These are phyloP conservation scores for Alcedo atthis DNA, from an alignment of 2,797 vertebrate species.

Conservation along the genomic window DNA sequence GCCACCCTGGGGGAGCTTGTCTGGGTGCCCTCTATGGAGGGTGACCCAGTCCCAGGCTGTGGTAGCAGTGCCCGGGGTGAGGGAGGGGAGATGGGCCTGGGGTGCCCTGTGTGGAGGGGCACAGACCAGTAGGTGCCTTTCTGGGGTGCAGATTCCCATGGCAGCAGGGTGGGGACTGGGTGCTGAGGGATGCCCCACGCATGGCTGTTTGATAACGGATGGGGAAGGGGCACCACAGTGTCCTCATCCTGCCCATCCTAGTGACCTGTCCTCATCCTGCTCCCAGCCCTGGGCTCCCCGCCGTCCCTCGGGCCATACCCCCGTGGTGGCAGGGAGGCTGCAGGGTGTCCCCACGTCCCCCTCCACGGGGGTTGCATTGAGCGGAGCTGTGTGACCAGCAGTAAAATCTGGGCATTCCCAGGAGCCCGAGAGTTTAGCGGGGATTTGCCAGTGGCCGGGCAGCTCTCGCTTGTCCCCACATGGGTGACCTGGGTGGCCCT, in stretches of 20 bases:
- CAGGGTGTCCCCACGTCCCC: background rate
- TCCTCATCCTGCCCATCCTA: fast-evolving
- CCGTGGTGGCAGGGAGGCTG: fast-evolving
- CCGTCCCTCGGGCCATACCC: background rate
- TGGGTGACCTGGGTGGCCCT: fast-evolving
- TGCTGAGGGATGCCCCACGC: background rate
- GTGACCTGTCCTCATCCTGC: fast-evolving
- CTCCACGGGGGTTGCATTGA: fast-evolving
- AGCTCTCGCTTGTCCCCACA: fast-evolving
- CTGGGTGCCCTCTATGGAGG: background rate
- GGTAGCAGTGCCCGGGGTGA: too few species aligned
- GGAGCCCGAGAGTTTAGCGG: background rate
- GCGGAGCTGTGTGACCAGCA: fast-evolving
- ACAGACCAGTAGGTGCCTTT: background rate
- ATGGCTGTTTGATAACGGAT: background rate
- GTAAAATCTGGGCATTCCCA: background rate
- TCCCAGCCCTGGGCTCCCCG: fast-evolving
- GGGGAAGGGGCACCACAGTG: fast-evolving
- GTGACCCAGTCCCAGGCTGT: background rate
- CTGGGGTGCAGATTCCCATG: background rate
- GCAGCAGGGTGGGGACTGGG: background rate
- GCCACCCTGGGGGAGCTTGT: background rate
- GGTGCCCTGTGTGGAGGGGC: background rate
- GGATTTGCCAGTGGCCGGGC: fast-evolving
- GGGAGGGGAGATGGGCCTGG: background rate